Conservation (phyloP, 2,797 vertebrate genomes). For the Pseudomugil tenellus region DNA sequence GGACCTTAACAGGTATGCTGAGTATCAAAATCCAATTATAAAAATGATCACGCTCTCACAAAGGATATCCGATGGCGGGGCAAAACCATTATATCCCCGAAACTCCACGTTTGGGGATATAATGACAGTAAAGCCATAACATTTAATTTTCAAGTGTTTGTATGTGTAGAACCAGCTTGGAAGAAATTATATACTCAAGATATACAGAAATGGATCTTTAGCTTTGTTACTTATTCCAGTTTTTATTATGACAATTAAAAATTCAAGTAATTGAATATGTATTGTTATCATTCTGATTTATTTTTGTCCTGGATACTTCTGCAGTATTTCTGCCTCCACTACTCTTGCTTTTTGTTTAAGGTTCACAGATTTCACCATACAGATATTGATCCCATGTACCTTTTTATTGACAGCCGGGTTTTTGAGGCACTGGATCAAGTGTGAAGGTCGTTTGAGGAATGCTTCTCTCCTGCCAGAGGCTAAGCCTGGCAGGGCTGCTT, state of each 20-base stretch:
- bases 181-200: slow-evolving; percentile 38
- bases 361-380: slow-evolving; percentile 41
- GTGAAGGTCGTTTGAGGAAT: slow-evolving; percentile 68
- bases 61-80: no score
- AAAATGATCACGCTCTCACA: no score
- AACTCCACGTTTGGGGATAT: no score
- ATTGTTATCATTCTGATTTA: neutral
- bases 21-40: no score
- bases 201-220: slow-evolving; percentile 36
- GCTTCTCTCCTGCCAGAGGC: slow-evolving; percentile 38
- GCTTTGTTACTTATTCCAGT: slow-evolving; percentile 39
- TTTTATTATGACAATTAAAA: slow-evolving; percentile 15
- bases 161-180: slow-evolving; percentile 33
- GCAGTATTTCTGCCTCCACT: slow-evolving; percentile 18
- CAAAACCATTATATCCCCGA: no score
- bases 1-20: no score
- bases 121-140: no score
- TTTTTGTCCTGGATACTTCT: neutral
- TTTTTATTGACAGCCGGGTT: slow-evolving; percentile 54
- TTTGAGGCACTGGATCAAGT: slow-evolving; percentile 44
- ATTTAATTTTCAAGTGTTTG: slow-evolving; percentile 33
- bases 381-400: slow-evolving; percentile 57
- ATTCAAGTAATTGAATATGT: slow-evolving; percentile 10
- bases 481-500: slow-evolving; percentile 25
- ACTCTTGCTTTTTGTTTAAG: slow-evolving; percentile 2